A percentile compares a stretch with the other conserved stretches of the same genome.
Evolutionary conservation across 2,797 vertebrate species (phyloP).

Genomic region (Chiroxiphia lanceolata): DNA sequence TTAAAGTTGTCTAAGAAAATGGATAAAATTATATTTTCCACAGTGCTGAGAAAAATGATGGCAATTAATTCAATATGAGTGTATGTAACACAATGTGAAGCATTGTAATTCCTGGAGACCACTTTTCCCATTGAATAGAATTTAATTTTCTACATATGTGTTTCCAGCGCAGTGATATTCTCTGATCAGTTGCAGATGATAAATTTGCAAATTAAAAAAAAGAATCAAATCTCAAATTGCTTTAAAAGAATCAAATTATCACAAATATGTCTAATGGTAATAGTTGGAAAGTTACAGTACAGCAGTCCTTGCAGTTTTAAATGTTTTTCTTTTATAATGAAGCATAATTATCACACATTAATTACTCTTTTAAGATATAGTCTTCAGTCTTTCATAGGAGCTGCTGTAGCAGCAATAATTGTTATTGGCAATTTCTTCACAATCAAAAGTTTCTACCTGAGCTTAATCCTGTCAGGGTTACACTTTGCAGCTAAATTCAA

Average conservation of each 20-base stretch:
- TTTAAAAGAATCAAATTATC: neutral
- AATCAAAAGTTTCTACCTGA: neutral
- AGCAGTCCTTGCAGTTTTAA: neutral
- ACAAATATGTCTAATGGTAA: neutral
- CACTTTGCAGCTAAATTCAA: neutral
- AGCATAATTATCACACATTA: neutral
- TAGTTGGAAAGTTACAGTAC: neutral
- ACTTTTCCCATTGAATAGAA: neutral
- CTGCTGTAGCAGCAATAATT: neutral
- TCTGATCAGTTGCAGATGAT: neutral
- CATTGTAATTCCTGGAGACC: neutral
- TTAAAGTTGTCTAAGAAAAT: neutral
- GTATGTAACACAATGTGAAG: neutral
- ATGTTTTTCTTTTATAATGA: neutral
- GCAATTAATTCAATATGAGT: neutral
- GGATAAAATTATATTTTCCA: neutral
- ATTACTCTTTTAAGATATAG: neutral
- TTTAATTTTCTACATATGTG: neutral
- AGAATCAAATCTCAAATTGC: neutral
- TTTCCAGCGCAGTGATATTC: neutral
- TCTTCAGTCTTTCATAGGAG: neutral
- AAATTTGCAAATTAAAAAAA: neutral
- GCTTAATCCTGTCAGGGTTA: neutral
- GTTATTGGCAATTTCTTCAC: neutral
- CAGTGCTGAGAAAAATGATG: neutral